Evolutionary conservation across 2,797 vertebrate genomes (phyloP), one percentile per base, ranked within the genome.

Genomic region (Phrynocephalus vlangalii): DNA sequence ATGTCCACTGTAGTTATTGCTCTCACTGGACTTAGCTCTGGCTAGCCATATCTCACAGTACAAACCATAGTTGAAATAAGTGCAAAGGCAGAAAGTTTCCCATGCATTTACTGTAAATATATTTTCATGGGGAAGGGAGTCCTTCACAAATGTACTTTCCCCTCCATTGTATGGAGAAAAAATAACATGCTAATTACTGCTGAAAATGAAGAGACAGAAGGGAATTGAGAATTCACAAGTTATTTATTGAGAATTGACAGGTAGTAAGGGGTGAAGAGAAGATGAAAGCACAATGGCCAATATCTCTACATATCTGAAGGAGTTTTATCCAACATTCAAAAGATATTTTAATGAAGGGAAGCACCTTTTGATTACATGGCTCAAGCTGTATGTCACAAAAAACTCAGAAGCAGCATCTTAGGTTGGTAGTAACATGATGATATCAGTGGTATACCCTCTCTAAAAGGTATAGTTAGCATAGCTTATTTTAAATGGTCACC

Each of bases 171-270:
- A 44, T 63, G 28, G 3, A 28, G 52, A 79, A 56, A 52, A 72
- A 20, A 15, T 72, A 86, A 67, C 28, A 82, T 50, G 38, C 71
- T 87, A 18, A 87, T 87, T 70, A 87, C 28, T 66, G n/a, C n/a
- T 56, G 33, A 20, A 13, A 88, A 44, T 24, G 10, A 26, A 78
- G 18, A n/a, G 66, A 88, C 11, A 60, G 16, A 6, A 80, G 30
- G 83, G 89, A 87, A 6, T 38, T 87, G 22, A 85, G 89, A 22
- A 79, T 83, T 66, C 6, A 68, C 56, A 78, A 82, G n/a, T 0
- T 78, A 2, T 90, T 91, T 38, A 33, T 82, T 83, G 86, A 10
- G 38, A 44, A 44, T 18, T 70, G 80, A 60, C 70, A 52, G 5
- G n/a, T 33, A 28, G 38, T 44, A n/a, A 16, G 24, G 38, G 9